These are phyloP conservation scores for Drosophila bifasciata DNA, from an alignment of 1,140 invertebrate species.

Conservation along the genomic window DNA sequence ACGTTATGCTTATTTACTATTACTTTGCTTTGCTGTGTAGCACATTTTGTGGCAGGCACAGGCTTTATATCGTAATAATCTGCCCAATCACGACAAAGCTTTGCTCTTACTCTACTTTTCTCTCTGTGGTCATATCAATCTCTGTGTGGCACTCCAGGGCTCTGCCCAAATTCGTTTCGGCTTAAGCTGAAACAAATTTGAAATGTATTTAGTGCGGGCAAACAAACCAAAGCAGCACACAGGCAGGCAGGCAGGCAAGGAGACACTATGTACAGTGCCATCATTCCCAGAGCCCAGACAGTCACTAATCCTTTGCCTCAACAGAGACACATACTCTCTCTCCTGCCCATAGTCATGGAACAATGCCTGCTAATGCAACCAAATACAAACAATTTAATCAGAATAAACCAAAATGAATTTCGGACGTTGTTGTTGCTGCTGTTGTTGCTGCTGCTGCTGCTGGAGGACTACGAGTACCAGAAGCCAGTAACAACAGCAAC, in stretches of 20 bases:
- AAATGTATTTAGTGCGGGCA: slow-evolving; percentile 76
- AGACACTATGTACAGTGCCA: slow-evolving; percentile 14
- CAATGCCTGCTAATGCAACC: slow-evolving; percentile 70
- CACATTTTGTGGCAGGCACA: slow-evolving; percentile 69
- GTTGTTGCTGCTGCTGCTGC: neutral
- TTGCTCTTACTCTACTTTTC: neutral
- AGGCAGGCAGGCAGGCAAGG: too few species aligned
- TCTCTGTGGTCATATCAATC: slow-evolving; percentile 67
- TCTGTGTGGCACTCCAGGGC: slow-evolving; percentile 52
- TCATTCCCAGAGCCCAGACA: slow-evolving; percentile 38
- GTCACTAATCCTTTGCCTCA: slow-evolving; percentile 67
- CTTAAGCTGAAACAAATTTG: slow-evolving; percentile 77
- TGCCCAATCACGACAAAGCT: slow-evolving; percentile 35
- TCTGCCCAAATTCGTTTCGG: slow-evolving; percentile 45
- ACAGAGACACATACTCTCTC: slow-evolving; percentile 45
- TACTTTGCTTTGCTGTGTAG: slow-evolving; percentile 18
- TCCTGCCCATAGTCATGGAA: slow-evolving; percentile 27
- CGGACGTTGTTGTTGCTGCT: slow-evolving; percentile 34
- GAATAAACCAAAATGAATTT: slow-evolving; percentile 78
- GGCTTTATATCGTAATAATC: slow-evolving; percentile 62
- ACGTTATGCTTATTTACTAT: slow-evolving; percentile 38
- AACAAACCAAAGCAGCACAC: slow-evolving; percentile 39
- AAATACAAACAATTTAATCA: slow-evolving; percentile 82
- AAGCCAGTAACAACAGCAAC: slow-evolving; percentile 19
- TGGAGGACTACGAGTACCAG: slow-evolving; percentile 1